These are phyloP conservation scores for Popillia japonica DNA, from an alignment of 1,140 invertebrate genomes.

Conservation along the genomic window DNA sequence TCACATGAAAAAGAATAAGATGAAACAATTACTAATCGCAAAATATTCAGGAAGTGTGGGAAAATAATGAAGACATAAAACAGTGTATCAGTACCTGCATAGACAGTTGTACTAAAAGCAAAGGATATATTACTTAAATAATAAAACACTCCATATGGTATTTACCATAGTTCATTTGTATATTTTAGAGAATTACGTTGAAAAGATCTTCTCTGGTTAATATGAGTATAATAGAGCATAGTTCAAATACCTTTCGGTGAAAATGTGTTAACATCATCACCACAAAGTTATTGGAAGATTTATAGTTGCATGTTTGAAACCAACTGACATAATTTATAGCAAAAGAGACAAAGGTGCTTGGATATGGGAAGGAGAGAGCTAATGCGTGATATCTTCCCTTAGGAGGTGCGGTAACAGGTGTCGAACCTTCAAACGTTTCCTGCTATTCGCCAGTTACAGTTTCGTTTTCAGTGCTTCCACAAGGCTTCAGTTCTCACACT, in stretches of 20 bases:
- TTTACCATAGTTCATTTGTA: too few species aligned
- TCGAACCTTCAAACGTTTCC: neutral
- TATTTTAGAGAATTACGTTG: too few species aligned
- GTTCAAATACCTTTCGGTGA: neutral
- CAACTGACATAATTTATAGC: neutral
- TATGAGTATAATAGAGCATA: neutral
- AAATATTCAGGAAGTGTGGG: too few species aligned
- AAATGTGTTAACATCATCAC: neutral
- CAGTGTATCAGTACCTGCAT: too few species aligned
- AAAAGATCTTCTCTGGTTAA: too few species aligned
- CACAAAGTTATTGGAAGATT: neutral
- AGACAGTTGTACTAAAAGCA: too few species aligned
- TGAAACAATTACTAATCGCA: too few species aligned
- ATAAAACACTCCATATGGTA: too few species aligned
- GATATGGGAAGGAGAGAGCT: neutral
- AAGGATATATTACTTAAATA: too few species aligned
- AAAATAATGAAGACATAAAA: too few species aligned
- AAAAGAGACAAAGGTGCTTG: neutral
- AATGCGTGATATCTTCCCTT: neutral
- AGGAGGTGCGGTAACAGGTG: slow-evolving; percentile 12
- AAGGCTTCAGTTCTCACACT: neutral
- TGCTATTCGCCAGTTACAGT: neutral
- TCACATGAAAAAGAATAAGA: too few species aligned
- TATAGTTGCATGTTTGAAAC: slow-evolving; percentile 4
- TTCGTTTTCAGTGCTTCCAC: slow-evolving; percentile 11